phyloP scores from a whole-genome alignment of 2,113 vertebrate genomes.

The Mormyrus lacerda region DNA sequence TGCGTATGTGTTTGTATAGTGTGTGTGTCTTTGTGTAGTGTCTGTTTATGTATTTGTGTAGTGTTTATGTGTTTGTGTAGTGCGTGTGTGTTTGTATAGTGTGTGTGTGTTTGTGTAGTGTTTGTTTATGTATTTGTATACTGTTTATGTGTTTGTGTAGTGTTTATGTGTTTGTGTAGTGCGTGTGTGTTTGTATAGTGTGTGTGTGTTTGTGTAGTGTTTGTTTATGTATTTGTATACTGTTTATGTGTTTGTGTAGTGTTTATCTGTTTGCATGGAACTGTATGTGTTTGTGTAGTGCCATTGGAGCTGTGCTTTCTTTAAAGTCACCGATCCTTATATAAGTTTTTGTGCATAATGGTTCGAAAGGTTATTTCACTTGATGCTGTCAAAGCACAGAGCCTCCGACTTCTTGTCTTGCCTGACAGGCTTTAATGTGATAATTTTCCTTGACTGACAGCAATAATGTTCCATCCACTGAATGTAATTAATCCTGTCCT shows the following conservation, averaged over 20 bases:
- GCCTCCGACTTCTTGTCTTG: conserved; percentile 33
- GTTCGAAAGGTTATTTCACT: conserved; percentile 1
- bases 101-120: too few relatives aligned
- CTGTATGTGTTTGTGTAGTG: background rate
- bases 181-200: too few relatives aligned
- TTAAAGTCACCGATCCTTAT: background rate
- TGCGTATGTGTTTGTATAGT: too few relatives aligned
- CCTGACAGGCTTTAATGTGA: conserved; percentile 42
- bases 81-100: too few relatives aligned
- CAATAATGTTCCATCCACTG: conserved; percentile 38
- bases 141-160: too few relatives aligned
- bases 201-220: background rate
- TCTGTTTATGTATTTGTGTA: too few relatives aligned
- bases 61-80: too few relatives aligned
- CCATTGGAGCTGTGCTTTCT: background rate
- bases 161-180: too few relatives aligned
- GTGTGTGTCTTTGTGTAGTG: too few relatives aligned
- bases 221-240: background rate
- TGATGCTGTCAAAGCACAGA: conserved; percentile 30
- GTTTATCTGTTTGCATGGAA: background rate
- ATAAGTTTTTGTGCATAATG: background rate
- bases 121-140: too few relatives aligned
- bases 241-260: background rate
- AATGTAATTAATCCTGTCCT: conserved; percentile 36
- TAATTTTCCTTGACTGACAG: conserved; percentile 38